Conservation (phyloP, 2,888 invertebrate species). For the Apoda limacodes region DNA sequence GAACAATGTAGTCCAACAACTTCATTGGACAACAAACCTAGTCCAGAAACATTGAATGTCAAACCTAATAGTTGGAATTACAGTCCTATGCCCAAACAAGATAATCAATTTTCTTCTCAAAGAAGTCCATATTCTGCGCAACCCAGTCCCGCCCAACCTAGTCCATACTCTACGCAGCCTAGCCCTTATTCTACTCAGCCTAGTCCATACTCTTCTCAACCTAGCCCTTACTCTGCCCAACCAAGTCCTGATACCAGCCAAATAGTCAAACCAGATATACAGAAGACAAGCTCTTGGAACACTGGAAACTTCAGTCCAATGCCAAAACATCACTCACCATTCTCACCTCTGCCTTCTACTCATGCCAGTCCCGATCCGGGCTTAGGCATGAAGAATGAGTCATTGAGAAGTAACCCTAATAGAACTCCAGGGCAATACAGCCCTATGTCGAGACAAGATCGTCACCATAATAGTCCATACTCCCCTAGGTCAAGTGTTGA, state of each 20-base stretch:
- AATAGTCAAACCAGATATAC: constrained; percentile 52
- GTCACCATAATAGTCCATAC: constrained; percentile 51
- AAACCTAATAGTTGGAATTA: constrained; percentile 59
- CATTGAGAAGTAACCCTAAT: constrained; percentile 36
- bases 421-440: constrained; percentile 58
- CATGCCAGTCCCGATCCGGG: constrained; percentile 58
- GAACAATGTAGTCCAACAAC: constrained; percentile 64
- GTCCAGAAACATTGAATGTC: constrained; percentile 44
- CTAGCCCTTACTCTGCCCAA: constrained; percentile 59
- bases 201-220: constrained; percentile 60
- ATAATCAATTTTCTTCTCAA: constrained; percentile 53
- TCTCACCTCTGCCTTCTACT: constrained; percentile 56
- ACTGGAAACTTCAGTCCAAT: constrained; percentile 58
- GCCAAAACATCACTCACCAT: constrained; percentile 58
- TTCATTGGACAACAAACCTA: constrained; percentile 55
- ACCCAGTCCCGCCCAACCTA: constrained; percentile 58
- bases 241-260: constrained; percentile 63
- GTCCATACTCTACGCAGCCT: constrained; percentile 57
- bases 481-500: constrained; percentile 57
- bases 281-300: constrained; percentile 55
- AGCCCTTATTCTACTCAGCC: constrained; percentile 58
- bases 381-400: constrained; percentile 42
- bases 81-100: constrained; percentile 60
- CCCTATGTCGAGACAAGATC: constrained; percentile 57
- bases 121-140: constrained; percentile 61